Percentiles rank a stretch among this genome's conserved stretches.
These are phyloP conservation scores for Spodoptera litura DNA, from an alignment of 1,140 invertebrate species.

Conservation along the genomic window DNA sequence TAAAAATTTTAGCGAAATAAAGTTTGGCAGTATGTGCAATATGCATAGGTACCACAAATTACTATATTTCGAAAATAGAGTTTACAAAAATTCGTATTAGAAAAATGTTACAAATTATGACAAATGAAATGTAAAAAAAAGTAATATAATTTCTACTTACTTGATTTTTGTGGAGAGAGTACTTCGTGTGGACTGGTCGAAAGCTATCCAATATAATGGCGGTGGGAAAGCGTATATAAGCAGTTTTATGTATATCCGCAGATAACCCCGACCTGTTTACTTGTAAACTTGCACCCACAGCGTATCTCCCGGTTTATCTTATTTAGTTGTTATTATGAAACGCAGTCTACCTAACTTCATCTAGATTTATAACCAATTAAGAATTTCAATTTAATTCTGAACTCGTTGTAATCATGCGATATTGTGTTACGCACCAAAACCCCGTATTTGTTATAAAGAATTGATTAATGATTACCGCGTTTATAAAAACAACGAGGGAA, in stretches of 20 bases:
- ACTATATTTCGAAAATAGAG: no score
- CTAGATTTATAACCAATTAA: not conserved
- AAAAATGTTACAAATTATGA: no score
- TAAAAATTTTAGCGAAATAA: not conserved
- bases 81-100: no score
- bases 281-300: constrained; percentile 56
- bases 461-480: not conserved
- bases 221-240: constrained; percentile 47
- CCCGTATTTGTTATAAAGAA: not conserved
- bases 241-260: constrained; percentile 63
- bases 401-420: not conserved
- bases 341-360: constrained; percentile 8
- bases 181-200: constrained; percentile 33
- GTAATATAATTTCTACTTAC: constrained; percentile 38
- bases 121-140: not conserved
- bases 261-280: constrained; percentile 74
- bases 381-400: not conserved
- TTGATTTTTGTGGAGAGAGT: constrained; percentile 45
- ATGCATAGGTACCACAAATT: no score
- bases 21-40: no score
- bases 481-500: not conserved
- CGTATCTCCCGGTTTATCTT: constrained; percentile 59
- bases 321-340: constrained; percentile 46
- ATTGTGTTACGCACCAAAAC: not conserved
- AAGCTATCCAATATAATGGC: constrained; percentile 47